Base-by-base conservation (phyloP, 2,113 vertebrate species). In the Antennarius striatus region DNA sequence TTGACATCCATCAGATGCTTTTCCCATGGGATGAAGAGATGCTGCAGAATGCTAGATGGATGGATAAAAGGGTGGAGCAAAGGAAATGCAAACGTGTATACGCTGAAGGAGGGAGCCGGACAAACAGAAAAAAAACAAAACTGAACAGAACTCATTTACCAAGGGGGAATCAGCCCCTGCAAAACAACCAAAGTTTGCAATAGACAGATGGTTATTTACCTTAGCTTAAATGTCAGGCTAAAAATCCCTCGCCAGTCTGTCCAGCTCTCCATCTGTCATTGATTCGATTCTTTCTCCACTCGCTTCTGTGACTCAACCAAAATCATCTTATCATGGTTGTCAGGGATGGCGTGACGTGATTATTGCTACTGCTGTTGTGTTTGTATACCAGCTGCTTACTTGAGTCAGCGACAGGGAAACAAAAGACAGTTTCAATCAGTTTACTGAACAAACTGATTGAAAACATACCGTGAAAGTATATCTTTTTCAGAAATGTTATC, bases 151-250 rank as follows among this genome's bases (percentile, higher is more conserved):
- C 30, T 51, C 12, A 77, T 73, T 76, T 63, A 53, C 60, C 49
- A 60, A 66, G 15, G 63, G 22, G 56, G 62, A 64, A 15, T 59
- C 53, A 54, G 22, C 32, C 48, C 16, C 0, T 2, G 45, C 16
- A 7, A 60, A 75, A 70, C 68, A 75, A 69, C 61, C 36, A 32
- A 42, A 55, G 39, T 49, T 42, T 2, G 45, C 60, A 71, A 45
- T 40, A 28, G 56, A 60, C 50, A 46, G 28, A 61, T 42, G 61
- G 49, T 73, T 82, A 73, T 88, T 88, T 83, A 79, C 63, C 62
- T 67, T 48, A 30, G 71, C 46, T 67, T 77, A 57, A 82, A 86
- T 82, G 80, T 90, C 85, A 86, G 56, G 63, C 63, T 71, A 75
- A 83, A 79, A 79, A 76, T 78, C 75, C 55, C 47, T 84, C 84